Evolutionary conservation across 2,113 vertebrate genomes (phyloP).

Genomic region (Odobenus rosmarus): DNA sequence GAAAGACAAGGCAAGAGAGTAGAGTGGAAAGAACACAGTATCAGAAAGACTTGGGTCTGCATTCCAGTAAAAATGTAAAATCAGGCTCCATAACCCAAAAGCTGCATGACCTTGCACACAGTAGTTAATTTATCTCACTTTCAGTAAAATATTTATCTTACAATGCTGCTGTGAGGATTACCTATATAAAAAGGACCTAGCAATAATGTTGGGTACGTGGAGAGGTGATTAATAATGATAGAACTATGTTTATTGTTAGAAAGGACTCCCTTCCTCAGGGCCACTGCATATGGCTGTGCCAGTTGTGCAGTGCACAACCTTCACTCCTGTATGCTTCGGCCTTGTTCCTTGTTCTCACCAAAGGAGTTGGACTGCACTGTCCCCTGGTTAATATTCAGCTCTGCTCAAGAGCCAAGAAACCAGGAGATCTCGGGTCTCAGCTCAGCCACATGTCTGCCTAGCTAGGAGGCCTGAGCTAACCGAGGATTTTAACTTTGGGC

Average conservation of each 20-base stretch:
- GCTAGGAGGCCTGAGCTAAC: background rate
- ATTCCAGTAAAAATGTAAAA: constrained; percentile 47
- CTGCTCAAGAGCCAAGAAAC: constrained; percentile 19
- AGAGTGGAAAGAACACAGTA: constrained; percentile 3
- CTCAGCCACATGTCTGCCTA: background rate
- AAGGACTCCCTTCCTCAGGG: background rate
- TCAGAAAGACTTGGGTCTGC: constrained; percentile 29
- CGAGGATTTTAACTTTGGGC: constrained; percentile 2
- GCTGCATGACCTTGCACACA: background rate
- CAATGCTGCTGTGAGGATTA: constrained; percentile 29
- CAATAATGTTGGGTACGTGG: background rate
- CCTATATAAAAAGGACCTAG: background rate
- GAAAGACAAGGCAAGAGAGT: constrained; percentile 15
- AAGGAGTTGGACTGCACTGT: background rate
- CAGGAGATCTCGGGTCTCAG: background rate
- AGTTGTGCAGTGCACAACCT: background rate
- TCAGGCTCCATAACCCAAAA: constrained; percentile 20
- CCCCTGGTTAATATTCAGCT: constrained; percentile 11
- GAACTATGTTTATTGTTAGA: background rate
- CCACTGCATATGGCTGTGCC: background rate
- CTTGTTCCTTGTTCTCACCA: background rate
- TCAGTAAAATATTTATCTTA: constrained; percentile 42
- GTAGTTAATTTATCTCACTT: constrained; percentile 22
- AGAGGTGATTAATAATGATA: constrained; percentile 25
- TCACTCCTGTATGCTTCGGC: background rate